phyloP scores from a whole-genome alignment of 2,797 vertebrate species.

The Rhynchonycteris naso region DNA sequence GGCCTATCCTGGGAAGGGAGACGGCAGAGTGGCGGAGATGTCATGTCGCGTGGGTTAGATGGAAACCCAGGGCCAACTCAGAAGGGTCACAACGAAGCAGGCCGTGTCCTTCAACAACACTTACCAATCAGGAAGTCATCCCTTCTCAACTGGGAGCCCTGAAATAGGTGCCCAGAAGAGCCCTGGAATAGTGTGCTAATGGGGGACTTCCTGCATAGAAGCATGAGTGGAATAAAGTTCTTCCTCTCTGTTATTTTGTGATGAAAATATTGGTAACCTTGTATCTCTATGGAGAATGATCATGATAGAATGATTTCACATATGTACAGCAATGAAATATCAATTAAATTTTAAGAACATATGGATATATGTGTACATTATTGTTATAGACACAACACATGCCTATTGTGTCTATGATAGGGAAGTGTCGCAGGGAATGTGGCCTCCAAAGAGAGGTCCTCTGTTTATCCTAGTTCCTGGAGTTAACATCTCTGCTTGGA shows the following conservation, averaged over 20 bases:
- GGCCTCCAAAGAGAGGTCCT: neutral
- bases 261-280: neutral
- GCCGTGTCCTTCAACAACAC: neutral
- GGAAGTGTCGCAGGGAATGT: neutral
- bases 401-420: neutral
- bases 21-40: neutral
- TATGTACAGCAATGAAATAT: neutral
- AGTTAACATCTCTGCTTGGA: neutral
- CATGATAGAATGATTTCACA: neutral
- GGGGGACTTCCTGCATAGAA: neutral
- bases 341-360: neutral
- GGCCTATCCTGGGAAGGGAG: neutral
- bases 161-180: neutral
- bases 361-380: too few species aligned
- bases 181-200: neutral
- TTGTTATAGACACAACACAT: neutral
- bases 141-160: neutral
- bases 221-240: neutral
- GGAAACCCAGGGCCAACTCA: neutral
- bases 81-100: neutral
- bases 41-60: neutral
- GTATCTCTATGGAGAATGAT: neutral
- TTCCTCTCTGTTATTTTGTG: neutral
- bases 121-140: too few species aligned
- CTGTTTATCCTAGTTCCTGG: neutral